Base-by-base conservation (phyloP, 1,140 invertebrate genomes). In the Chlorops oryzae region DNA sequence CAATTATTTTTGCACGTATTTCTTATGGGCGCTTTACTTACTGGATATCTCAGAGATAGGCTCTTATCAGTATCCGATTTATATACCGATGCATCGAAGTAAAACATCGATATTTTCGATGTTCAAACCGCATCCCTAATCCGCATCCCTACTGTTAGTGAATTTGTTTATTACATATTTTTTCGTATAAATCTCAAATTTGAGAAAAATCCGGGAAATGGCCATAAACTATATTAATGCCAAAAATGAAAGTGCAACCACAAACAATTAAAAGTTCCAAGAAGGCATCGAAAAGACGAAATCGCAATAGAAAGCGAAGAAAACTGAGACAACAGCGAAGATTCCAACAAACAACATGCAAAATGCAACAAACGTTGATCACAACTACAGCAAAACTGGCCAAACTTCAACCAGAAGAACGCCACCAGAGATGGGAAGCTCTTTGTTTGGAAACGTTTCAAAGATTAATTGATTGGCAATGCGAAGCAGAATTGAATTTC, bases 231-330 rank as follows among this genome's bases (percentile, higher is more conserved):
- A n/a, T n/a, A n/a, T n/a, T n/a, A n/a, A n/a, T n/a, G n/a, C 15
- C 15, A 15, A 10, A 47, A 47, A 47, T 47, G 44, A 47, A 47
- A 47, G 32, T 3, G 10, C 23, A 47, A 24, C 20, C 28, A 10
- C 9, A 9, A 32, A 32, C 18, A 27, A 12, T 17, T 34, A 17
- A 22, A 22, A 22, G 3, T 32, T 21, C 7, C 28, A 35, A 35
- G 21, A 27, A 35, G 23, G 18, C 13, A 20, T 15, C 12, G 17
- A 23, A 28, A 47, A 27, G 41, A 44, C 7, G 18, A 47, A 24
- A 21, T 13, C 44, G 15, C 32, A 34, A 47, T 18, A 32, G 13
- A 22, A 20, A 3, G 10, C 21, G 4, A 1, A 25, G 13, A 9
- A 3, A 32, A 32, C 28, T 9, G 9, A 32, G 15, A 15, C 28